Percentiles rank a stretch among this genome's conserved stretches.
Evolutionary conservation across 64 coral and sea anemone genomes (phyloP).

Genomic region (Dendronephthya gigantea): DNA sequence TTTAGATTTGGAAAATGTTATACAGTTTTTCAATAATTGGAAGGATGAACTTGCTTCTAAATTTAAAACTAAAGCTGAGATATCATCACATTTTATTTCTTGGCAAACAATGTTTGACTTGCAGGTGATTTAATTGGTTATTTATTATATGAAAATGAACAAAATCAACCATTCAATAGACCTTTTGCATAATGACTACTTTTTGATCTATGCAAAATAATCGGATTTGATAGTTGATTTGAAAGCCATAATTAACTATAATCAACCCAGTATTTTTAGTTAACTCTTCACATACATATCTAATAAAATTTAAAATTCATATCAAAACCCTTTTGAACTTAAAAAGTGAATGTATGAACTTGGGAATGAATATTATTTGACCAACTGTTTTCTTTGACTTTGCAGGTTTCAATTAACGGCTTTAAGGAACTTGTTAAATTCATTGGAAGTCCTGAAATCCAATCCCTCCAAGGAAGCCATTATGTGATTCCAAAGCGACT

Average conservation of each 20-base stretch:
- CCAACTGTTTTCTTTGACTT: not conserved
- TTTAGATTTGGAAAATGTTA: slow-evolving; percentile 5
- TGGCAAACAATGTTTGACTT: slow-evolving; percentile 25
- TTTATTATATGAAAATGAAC: not conserved
- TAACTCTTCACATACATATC: no score
- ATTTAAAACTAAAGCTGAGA: slow-evolving; percentile 1
- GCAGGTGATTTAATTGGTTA: not conserved
- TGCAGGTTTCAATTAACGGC: slow-evolving; percentile 7
- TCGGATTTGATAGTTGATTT: not conserved
- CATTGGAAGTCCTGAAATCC: slow-evolving; percentile 26
- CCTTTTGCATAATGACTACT: no score
- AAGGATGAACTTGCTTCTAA: slow-evolving; percentile 6
- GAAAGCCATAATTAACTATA: not conserved
- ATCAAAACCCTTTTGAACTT: no score
- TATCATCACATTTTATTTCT: slow-evolving; percentile 19
- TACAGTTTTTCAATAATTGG: slow-evolving; percentile 7
- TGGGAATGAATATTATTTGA: not conserved
- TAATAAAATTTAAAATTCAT: no score
- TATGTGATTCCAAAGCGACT: slow-evolving; percentile 24
- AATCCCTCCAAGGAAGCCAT: slow-evolving; percentile 39
- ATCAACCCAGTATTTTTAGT: no score
- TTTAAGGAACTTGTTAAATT: slow-evolving; percentile 32
- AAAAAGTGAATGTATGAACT: no score
- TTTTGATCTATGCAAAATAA: no score
- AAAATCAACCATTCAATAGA: not conserved